Evolutionary conservation across 2,888 invertebrate genomes (phyloP), one percentile per base, ranked within the genome.

Genomic region (Andrena bicolor): DNA sequence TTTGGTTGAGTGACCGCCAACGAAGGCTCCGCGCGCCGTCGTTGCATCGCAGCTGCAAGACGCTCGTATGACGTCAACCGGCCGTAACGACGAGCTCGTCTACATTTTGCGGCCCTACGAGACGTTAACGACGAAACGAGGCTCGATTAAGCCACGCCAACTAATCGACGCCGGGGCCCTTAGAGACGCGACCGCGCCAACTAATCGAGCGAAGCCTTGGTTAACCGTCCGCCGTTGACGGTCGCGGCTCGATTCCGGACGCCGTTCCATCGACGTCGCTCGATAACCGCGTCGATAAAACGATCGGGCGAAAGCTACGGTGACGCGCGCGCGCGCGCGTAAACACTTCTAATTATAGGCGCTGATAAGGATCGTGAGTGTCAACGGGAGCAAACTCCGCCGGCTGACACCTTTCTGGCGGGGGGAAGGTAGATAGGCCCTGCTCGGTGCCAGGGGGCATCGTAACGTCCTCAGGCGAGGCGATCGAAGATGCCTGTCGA

Each of bases 1-100:
- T 89, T 90, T 89, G 90, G 89, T 88, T 88, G 90, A 88, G 81
- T 87, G 90, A 90, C 89, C 82, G 80, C 26, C 68, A 64, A 65
- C 53, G 35, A 48, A 41, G 65, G 23, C 20, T 26, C 13, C 65
- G 58, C 23, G 53, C n/a, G 26, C 60, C 58, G 81, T 76, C 68
- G 86, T 77, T 82, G 84, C 72, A 56, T 58, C 56, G 74, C 65
- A 48, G 30, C n/a, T 30, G n/a, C 5, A 20, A 0, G 66, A n/a
- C 53, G 26, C 61, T 51, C 13, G 35, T 60, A 51, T 85, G 86
- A 86, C 85, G 81, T 86, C 84, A 80, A 23, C 65, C 28, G 10
- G 16, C 60, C 66, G 48, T 70, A 30, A 51, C 20, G 32, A 8
- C 56, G 30, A 48, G 26, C 23, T 30, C 32, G 16, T 63, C 23